Evolutionary conservation across 2,797 vertebrate species (phyloP).

Genomic region (Notolabrus celidotus): DNA sequence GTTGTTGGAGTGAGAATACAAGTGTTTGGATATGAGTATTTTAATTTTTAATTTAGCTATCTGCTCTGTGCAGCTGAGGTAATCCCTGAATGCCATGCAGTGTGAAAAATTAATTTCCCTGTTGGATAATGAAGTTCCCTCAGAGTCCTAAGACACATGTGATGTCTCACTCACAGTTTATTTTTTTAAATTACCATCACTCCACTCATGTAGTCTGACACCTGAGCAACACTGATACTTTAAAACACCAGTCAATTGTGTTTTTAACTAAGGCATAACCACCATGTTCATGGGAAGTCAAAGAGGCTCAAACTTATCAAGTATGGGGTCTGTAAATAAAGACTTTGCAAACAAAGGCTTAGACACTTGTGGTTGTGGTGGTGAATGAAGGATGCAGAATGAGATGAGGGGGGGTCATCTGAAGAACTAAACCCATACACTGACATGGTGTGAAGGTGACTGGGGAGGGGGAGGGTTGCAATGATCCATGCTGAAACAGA

Average conservation of each 20-base stretch:
- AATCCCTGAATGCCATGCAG: slow-evolving; percentile 31
- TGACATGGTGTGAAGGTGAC: too few relatives aligned
- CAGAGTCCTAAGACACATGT: slow-evolving; percentile 31
- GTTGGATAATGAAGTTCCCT: slow-evolving; percentile 33
- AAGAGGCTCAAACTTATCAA: slow-evolving; percentile 1
- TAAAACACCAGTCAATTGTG: background rate
- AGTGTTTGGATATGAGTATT: slow-evolving; percentile 39
- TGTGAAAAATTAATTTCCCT: slow-evolving; percentile 46
- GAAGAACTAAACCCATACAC: too few relatives aligned
- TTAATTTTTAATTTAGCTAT: slow-evolving; percentile 39
- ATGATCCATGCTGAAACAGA: too few relatives aligned
- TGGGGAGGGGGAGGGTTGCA: too few relatives aligned
- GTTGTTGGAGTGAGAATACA: slow-evolving; percentile 27
- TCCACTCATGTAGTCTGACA: background rate
- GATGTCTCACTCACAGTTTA: slow-evolving; percentile 21
- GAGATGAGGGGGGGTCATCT: too few relatives aligned
- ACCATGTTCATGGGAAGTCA: background rate
- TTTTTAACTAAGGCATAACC: slow-evolving; percentile 11
- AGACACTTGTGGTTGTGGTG: too few relatives aligned
- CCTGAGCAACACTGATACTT: background rate
- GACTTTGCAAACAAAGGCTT: too few relatives aligned
- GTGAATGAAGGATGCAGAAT: too few relatives aligned
- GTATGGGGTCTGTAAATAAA: background rate
- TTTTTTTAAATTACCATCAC: background rate
- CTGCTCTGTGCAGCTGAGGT: slow-evolving; percentile 31